These are phyloP conservation scores for Sardina pilchardus DNA, from an alignment of 2,113 vertebrate species.

Conservation along the genomic window DNA sequence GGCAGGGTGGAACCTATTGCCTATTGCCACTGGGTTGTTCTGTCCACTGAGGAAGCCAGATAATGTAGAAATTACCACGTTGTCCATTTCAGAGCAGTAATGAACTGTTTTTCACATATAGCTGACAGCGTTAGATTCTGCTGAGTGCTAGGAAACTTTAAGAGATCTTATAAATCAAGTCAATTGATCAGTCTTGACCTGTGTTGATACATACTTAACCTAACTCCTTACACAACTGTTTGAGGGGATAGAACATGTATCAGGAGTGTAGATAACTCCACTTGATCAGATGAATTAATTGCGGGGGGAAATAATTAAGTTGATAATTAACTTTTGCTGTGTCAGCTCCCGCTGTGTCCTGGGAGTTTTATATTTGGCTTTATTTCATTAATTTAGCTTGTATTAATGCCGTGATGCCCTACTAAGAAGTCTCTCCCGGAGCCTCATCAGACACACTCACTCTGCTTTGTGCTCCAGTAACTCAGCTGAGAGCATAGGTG, in stretches of 20 bases:
- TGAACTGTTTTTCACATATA: background rate
- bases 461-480: background rate
- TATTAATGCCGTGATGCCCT: constrained; percentile 12
- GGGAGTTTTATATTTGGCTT: background rate
- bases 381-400: background rate
- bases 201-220: background rate
- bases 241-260: background rate
- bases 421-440: background rate
- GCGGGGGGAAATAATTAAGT: background rate
- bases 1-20: background rate
- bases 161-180: background rate
- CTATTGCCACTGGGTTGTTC: background rate
- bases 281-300: background rate
- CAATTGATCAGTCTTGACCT: background rate
- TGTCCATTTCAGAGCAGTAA: background rate
- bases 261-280: background rate
- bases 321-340: constrained; percentile 1
- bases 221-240: background rate
- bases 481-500: background rate
- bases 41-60: background rate
- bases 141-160: background rate
- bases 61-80: background rate
- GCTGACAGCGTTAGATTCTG: background rate
- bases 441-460: background rate
- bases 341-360: background rate